These are phyloP conservation scores for Drosophila melanogaster DNA, from an alignment of 1,140 invertebrate species.

Conservation along the genomic window DNA sequence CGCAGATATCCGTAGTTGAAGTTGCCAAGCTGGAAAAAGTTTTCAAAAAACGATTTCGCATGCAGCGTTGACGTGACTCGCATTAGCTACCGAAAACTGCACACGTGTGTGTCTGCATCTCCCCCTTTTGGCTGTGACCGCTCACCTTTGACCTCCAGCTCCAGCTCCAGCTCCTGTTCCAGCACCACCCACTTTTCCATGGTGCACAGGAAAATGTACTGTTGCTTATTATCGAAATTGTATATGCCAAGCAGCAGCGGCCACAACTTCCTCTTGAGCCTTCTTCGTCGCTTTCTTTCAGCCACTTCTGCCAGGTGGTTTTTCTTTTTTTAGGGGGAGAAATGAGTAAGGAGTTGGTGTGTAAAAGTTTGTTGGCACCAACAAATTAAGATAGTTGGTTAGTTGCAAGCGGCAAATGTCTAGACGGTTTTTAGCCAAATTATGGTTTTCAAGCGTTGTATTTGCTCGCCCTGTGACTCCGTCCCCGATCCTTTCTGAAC, in stretches of 20 bases:
- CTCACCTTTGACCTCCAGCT: slow-evolving; percentile 9
- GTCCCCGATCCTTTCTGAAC: slow-evolving; percentile 16
- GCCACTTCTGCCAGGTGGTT: slow-evolving; percentile 2
- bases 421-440: slow-evolving; percentile 82
- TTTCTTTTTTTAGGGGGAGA: not conserved
- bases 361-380: slow-evolving; percentile 75
- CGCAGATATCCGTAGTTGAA: slow-evolving; percentile 36
- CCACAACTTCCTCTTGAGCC: slow-evolving; percentile 61
- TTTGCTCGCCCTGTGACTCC: slow-evolving; percentile 9
- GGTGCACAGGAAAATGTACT: slow-evolving; percentile 42
- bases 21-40: slow-evolving; percentile 49
- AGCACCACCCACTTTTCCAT: not conserved
- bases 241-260: slow-evolving; percentile 72
- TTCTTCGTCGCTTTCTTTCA: slow-evolving; percentile 27
- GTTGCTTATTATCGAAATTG: slow-evolving; percentile 82
- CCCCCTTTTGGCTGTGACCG: not conserved
- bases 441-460: slow-evolving; percentile 74
- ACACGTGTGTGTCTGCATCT: slow-evolving; percentile 27
- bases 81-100: slow-evolving; percentile 54
- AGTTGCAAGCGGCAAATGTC: slow-evolving; percentile 62
- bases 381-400: slow-evolving; percentile 81
- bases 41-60: slow-evolving; percentile 73
- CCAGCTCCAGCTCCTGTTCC: not conserved
- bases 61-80: slow-evolving; percentile 81
- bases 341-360: slow-evolving; percentile 3